Base-by-base conservation (phyloP, 2,888 invertebrate genomes). In the Drosophila anomelani region DNA sequence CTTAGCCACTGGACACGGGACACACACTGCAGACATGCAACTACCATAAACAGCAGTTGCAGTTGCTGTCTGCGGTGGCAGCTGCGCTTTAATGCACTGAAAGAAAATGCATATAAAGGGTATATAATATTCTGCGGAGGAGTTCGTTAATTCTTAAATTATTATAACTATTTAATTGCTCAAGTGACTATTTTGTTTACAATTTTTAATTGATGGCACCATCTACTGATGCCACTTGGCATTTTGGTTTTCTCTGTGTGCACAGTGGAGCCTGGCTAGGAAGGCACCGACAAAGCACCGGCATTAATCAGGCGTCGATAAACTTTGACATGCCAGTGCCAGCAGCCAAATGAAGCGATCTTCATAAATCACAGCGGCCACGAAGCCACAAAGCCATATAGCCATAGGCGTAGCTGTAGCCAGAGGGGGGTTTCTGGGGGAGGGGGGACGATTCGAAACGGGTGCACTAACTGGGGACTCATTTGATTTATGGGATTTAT, bases 401-500 rank as follows among this genome's bases (percentile, higher is more conserved):
- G 29, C 29, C 29, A 49, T 17, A 49, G 32, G 17, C 17, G 17
- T 49, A 29, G 47, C 29, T 8, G 3, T 17, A 4, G 29, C 47
- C 32, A 9, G 8, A 32, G 32, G 17, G 20, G n/a, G 32, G 29
- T n/a, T n/a, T n/a, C 15, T 3, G 36, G 12, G 9, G 46, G 23
- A 1, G 23, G 20, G 20, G 20, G 20, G 20, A 20, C 20, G 20
- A 5, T 0, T 12, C 43, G 6, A 43, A 54, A 54, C 36, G 12
- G 55, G 44, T 44, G 38, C 17, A 36, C 58, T 26, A 26, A n/a
- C 38, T 43, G 43, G 68, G 67, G 38, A 53, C 85, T 54, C 70
- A 82, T 77, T 88, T 83, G 83, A 83, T 83, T 83, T 83, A 83
- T 88, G 76, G 85, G 83, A 83, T 83, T 83, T 83, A 83, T 88